Evolutionary conservation across 2,113 vertebrate genomes (phyloP), one percentile per base, ranked within the genome.

Genomic region (Benitochromis conjunctus): DNA sequence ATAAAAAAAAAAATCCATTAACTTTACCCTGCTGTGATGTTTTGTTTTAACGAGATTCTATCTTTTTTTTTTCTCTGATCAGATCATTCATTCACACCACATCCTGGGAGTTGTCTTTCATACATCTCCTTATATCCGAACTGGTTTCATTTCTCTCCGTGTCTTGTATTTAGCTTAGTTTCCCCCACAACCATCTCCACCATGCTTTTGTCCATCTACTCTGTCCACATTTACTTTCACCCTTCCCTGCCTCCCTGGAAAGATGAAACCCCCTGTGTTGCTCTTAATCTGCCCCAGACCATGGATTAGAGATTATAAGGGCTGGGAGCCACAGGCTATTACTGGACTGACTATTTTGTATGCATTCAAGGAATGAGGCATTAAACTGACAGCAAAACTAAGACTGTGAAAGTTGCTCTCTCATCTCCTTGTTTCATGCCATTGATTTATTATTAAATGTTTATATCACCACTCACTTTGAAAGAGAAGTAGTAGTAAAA

Each of bases 221-320:
- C 14, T 48, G 18, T 80, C 56, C 7, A 48, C 14, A 41, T n/a
- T 14, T 24, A 41, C 24, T n/a, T 19, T 80, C 56, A 7, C 56
- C 38, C 80, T 43, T 78, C 87, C 54, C 56, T 56, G 66, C 66
- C 76, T 83, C 62, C 48, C 80, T 91, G 85, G 79, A 86, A 71
- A 79, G 53, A 71, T 71, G n/a, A 41, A 78, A 80, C 87, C 89
- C 43, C 74, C 11, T 34, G 82, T 91, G 81, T 89, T 90, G 77
- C 60, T 90, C 81, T 92, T 94, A 94, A 95, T 94, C 92, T 95
- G 93, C 76, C 90, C 83, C 57, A 90, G 91, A 93, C 82, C 86
- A 57, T 95, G 95, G 95, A 95, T 94, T 94, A 94, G 83, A 85
- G 95, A 94, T 94, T 94, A 94, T 86, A 76, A 90, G 55, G 71